Conservation (phyloP, 2,888 invertebrate genomes). For the Eucera pruinosa region DNA sequence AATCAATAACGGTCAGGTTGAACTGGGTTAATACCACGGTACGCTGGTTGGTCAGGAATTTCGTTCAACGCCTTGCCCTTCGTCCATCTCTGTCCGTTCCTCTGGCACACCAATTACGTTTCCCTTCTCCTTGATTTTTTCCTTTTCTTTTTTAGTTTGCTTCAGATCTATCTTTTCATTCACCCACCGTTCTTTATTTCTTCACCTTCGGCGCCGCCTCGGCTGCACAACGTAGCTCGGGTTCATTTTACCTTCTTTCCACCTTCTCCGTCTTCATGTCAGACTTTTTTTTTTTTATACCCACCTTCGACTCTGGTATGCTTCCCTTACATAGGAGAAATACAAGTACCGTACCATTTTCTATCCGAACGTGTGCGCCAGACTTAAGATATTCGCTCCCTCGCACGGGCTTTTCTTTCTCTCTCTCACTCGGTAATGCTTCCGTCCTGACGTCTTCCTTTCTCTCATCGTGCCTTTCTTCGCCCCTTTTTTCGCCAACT, state of each 20-base stretch:
- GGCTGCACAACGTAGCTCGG: background rate
- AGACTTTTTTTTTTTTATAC: constrained; percentile 4
- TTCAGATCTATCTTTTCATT: background rate
- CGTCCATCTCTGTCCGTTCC: background rate
- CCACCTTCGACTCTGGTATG: background rate
- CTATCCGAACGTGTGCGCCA: constrained; percentile 14
- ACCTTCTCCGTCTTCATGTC: constrained; percentile 3
- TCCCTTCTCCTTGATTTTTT: background rate
- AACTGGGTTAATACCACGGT: constrained; percentile 70
- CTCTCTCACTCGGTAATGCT: constrained; percentile 54
- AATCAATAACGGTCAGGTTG: constrained; percentile 66
- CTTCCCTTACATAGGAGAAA: constrained; percentile 1
- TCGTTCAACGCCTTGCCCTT: constrained; percentile 50
- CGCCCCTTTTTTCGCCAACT: constrained; percentile 7
- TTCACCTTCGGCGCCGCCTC: no score
- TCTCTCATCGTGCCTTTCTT: no score
- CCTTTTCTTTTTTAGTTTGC: constrained; percentile 12
- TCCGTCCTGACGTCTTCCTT: background rate
- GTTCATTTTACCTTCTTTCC: constrained; percentile 6
- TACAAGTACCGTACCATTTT: constrained; percentile 30
- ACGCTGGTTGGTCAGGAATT: constrained; percentile 58
- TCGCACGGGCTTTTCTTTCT: background rate
- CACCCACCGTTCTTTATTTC: background rate
- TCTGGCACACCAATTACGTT: background rate
- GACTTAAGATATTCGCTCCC: constrained; percentile 9